Conservation (phyloP, 2,113 vertebrate genomes). For the Sphyrna mokarran region DNA sequence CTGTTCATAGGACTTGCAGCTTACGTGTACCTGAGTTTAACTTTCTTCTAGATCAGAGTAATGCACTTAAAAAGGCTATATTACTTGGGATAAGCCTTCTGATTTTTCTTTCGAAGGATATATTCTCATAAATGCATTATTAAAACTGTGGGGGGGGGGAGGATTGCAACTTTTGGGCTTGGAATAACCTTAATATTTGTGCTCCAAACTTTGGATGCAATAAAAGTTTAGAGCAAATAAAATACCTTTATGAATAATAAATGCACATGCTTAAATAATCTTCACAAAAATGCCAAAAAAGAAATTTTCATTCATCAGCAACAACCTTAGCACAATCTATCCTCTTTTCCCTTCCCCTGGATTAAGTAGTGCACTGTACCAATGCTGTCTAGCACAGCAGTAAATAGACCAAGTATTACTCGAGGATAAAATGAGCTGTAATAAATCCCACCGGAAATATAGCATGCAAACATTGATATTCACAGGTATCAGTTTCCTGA, state of each 20-base stretch:
- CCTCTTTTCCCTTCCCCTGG: background rate
- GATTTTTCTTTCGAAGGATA: background rate
- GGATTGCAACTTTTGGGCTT: background rate
- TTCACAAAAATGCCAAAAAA: conserved; percentile 9
- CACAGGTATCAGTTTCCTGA: background rate
- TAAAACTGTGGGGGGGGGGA: background rate
- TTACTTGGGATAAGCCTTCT: background rate
- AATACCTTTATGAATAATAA: background rate
- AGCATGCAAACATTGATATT: background rate
- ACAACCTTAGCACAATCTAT: background rate
- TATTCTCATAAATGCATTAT: background rate
- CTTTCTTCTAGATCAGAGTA: conserved; percentile 7
- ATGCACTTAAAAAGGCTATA: background rate
- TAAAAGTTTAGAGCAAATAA: background rate
- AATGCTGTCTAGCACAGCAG: background rate
- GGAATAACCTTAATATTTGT: background rate
- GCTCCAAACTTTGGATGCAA: background rate
- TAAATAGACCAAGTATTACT: background rate
- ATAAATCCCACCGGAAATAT: background rate
- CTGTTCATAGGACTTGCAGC: background rate
- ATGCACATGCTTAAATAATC: background rate
- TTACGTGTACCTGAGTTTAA: conserved; percentile 29
- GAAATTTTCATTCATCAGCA: background rate
- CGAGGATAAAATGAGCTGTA: background rate
- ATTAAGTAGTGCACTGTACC: background rate